Percentiles rank a stretch among this genome's conserved stretches.
Evolutionary conservation across 2,888 invertebrate species (phyloP).

Genomic region (Apoderus coryli): DNA sequence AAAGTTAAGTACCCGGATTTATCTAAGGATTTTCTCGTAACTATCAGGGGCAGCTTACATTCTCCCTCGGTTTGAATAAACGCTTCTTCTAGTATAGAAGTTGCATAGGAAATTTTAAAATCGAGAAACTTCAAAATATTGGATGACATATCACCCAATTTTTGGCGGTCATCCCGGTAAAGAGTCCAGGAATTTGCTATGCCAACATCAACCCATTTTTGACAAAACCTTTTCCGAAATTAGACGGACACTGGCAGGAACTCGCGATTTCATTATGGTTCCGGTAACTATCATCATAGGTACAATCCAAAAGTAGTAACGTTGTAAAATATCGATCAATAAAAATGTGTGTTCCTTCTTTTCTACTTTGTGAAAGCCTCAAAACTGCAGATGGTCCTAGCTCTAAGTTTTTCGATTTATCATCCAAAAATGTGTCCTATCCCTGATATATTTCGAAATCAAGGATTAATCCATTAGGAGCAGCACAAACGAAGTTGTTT

Average conservation of each 20-base stretch:
- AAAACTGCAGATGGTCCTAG: constrained; percentile 18
- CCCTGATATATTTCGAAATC: constrained; percentile 22
- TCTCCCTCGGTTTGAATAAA: too few relatives aligned
- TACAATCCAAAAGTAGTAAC: constrained; percentile 6
- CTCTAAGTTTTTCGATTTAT: constrained; percentile 11
- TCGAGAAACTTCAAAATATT: constrained; percentile 3
- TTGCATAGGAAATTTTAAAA: too few relatives aligned
- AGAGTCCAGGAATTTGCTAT: constrained; percentile 9
- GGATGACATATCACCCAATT: constrained; percentile 3
- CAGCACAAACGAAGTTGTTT: constrained; percentile 22
- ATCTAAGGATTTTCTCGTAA: too few relatives aligned
- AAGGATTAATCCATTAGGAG: constrained; percentile 18
- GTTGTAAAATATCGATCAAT: constrained; percentile 14
- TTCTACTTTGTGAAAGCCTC: constrained; percentile 13
- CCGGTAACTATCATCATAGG: constrained; percentile 13
- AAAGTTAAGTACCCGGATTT: too few relatives aligned
- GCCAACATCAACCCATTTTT: constrained; percentile 11
- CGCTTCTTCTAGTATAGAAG: too few relatives aligned
- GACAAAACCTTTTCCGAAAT: constrained; percentile 16
- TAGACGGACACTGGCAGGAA: constrained; percentile 17
- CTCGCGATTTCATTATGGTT: constrained; percentile 18
- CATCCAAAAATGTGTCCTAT: constrained; percentile 15
- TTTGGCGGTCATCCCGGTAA: constrained; percentile 6
- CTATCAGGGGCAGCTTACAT: too few relatives aligned
- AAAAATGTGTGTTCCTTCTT: constrained; percentile 11